Conservation (phyloP, 2,113 vertebrate species). For the Sclerurus mexicanus region DNA sequence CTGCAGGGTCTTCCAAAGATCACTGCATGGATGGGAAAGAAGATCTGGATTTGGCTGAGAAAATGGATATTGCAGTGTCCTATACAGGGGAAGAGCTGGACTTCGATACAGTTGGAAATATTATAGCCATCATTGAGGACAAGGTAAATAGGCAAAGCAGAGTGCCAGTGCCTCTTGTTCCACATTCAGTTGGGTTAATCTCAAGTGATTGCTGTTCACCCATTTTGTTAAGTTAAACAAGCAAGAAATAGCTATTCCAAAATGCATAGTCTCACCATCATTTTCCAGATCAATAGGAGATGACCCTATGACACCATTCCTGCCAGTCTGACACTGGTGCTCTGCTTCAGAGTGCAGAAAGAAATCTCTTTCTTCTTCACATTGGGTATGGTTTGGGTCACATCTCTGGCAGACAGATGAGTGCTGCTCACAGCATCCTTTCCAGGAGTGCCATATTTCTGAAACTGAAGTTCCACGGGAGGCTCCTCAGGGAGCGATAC, state of each 20-base stretch:
- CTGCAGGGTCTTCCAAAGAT: slow-evolving; percentile 79
- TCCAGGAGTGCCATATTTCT: neutral
- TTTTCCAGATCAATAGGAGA: neutral
- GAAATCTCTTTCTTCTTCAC: neutral
- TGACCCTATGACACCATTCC: neutral
- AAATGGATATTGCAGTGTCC: slow-evolving; percentile 91
- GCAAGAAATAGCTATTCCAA: neutral
- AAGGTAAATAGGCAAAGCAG: slow-evolving; percentile 80
- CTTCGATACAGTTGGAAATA: slow-evolving; percentile 93
- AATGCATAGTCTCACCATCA: neutral
- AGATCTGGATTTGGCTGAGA: slow-evolving; percentile 88
- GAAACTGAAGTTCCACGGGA: neutral
- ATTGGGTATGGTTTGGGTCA: neutral
- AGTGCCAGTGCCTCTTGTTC: neutral
- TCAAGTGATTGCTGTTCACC: neutral
- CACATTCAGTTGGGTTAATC: neutral
- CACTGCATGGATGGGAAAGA: slow-evolving; percentile 83
- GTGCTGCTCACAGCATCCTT: neutral
- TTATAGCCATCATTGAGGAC: slow-evolving; percentile 98
- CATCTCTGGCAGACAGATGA: neutral
- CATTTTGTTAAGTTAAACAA: neutral
- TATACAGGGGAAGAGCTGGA: slow-evolving; percentile 95
- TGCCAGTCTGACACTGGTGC: neutral
- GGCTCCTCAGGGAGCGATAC: neutral
- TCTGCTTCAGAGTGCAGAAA: neutral